Evolutionary conservation across 2,888 invertebrate genomes (phyloP), one percentile per base, ranked within the genome.

Genomic region (Meliscaeva auricollis): DNA sequence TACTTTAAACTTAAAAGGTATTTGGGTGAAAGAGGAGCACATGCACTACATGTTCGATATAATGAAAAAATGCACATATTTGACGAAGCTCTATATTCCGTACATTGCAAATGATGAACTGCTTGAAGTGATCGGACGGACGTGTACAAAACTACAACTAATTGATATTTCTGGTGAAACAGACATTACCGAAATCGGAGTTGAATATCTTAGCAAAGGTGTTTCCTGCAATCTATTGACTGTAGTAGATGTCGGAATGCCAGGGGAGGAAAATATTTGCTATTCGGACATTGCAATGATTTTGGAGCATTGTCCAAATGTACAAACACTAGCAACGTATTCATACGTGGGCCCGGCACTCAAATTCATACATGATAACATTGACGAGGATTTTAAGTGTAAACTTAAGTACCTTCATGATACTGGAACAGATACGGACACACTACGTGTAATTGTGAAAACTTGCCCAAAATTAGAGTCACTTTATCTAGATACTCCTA

Each of bases 11-110:
- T 91, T 96, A 75, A 95, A 95, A 92, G 96, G 96, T 13, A 94
- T 96, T 38, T 96, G 95, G 95, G 94, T 95, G 50, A 94, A 95
- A 90, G 95, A 95, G 68, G 95, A 96, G 87, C 94, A 95, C 88
- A 93, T 95, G 88, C 91, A 93, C 75, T 93, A 94, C 11, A 93
- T 96, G 92, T 94, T 94, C 83, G 93, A 94, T 32, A 91, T 95
- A 32, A 93, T 96, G 7, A 93, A 93, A 87, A 94, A 94, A 88
- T 93, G 95, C 58, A 93, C 92, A n/a, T 93, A 94, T 88, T 90
- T 96, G 66, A 94, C 94, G 3, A 94, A 93, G 30, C 91, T 96
- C 1, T 94, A 94, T 89, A 95, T 96, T 87, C 95, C 96, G 0
- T 95, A 95, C 88, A 91, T 95, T 89, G 95, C 95, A 9, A 95